These are phyloP conservation scores for Drosophila nigricruria DNA, from an alignment of 2,888 invertebrate species.

Conservation along the genomic window DNA sequence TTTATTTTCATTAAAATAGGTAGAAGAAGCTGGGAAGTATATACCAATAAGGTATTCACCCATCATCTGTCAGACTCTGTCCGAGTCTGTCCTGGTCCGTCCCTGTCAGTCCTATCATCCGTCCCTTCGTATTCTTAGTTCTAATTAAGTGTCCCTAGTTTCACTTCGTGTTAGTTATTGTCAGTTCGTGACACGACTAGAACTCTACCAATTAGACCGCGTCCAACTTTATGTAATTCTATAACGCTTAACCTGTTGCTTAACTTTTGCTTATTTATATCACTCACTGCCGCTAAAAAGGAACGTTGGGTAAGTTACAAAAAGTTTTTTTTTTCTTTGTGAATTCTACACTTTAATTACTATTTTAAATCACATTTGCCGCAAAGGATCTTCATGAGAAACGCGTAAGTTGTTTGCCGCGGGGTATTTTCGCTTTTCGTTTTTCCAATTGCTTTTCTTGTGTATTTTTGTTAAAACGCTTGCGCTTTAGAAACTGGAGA, in stretches of 20 bases:
- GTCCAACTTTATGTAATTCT: neutral
- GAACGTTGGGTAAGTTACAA: constrained; percentile 85
- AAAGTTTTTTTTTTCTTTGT: neutral
- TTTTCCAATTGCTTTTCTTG: constrained; percentile 8
- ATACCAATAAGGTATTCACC: neutral
- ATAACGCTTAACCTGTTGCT: constrained; percentile 20
- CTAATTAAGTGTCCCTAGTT: neutral
- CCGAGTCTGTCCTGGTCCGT: neutral
- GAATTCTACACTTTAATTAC: neutral
- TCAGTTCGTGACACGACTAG: neutral
- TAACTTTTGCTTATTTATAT: constrained; percentile 14
- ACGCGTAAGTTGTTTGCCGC: constrained; percentile 77
- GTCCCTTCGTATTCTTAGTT: neutral
- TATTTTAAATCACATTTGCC: constrained; percentile 12
- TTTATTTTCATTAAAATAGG: neutral
- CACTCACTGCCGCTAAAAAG: constrained; percentile 63
- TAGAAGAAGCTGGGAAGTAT: neutral
- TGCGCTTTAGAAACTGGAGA: constrained; percentile 75
- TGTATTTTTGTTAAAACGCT: constrained; percentile 23
- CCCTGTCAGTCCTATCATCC: too few species aligned
- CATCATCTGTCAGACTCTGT: too few species aligned
- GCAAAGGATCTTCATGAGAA: constrained; percentile 86
- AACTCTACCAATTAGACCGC: neutral
- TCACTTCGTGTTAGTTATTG: neutral
- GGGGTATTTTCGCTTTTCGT: constrained; percentile 26